A percentile compares a stretch with the other conserved stretches of the same genome.
Evolutionary conservation across 2,888 invertebrate species (phyloP).

Genomic region (Heliconius ethilla): DNA sequence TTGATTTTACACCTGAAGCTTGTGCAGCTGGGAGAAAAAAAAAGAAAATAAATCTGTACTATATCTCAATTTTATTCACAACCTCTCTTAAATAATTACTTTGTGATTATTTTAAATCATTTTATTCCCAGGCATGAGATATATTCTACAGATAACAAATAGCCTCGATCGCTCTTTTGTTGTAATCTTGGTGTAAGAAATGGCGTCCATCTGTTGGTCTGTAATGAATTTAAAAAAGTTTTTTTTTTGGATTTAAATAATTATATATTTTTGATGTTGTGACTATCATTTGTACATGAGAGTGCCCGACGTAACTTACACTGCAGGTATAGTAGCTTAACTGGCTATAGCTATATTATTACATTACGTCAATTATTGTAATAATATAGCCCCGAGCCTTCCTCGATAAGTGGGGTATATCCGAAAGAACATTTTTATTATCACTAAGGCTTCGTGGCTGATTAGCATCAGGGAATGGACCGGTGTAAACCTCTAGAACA

Average conservation of each 20-base stretch:
- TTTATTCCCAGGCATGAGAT: slow-evolving; percentile 8
- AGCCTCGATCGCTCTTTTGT: slow-evolving; percentile 3
- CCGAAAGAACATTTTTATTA: too few species aligned
- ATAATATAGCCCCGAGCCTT: too few species aligned
- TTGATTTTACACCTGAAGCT: neutral
- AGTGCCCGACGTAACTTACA: too few species aligned
- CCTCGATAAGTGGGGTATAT: too few species aligned
- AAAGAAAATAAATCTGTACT: neutral
- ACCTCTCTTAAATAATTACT: neutral
- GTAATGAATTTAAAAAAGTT: neutral
- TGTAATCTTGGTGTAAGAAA: neutral
- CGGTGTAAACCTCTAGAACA: too few species aligned
- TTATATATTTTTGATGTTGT: neutral
- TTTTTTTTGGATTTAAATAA: neutral
- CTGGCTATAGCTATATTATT: too few species aligned
- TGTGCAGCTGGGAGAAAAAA: neutral
- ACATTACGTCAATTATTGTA: too few species aligned
- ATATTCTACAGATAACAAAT: slow-evolving; percentile 1
- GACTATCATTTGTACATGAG: too few species aligned
- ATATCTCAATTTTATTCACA: neutral
- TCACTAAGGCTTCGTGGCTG: too few species aligned
- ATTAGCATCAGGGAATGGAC: too few species aligned
- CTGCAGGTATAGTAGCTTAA: too few species aligned
- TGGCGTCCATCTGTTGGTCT: slow-evolving; percentile 9
- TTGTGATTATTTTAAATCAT: neutral